A percentile compares a stretch with the other conserved stretches of the same genome.
These are phyloP conservation scores for Nesoenas mayeri DNA, from an alignment of 2,113 vertebrate genomes.

Conservation along the genomic window DNA sequence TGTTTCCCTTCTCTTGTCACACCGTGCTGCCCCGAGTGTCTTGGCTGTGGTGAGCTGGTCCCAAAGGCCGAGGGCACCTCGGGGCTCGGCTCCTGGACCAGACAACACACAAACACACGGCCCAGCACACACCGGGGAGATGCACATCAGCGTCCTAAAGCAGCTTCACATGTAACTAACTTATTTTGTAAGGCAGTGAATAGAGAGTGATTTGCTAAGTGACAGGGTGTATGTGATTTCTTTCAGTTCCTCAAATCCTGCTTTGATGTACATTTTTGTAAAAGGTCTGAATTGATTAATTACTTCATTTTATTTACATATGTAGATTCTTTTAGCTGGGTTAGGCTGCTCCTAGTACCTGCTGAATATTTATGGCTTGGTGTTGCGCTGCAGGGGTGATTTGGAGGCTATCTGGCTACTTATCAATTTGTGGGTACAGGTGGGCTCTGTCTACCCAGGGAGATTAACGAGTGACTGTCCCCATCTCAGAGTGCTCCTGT, in stretches of 20 bases:
- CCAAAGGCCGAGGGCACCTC: accelerated
- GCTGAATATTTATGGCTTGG: background rate
- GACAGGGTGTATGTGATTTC: background rate
- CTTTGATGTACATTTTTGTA: background rate
- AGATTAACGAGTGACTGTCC: background rate
- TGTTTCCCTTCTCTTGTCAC: background rate
- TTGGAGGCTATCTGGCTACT: background rate
- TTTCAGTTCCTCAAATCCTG: background rate
- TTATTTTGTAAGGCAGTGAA: background rate
- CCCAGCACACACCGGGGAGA: background rate
- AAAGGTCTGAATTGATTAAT: background rate
- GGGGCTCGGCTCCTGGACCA: background rate
- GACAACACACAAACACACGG: background rate
- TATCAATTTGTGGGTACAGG: background rate
- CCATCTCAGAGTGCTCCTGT: background rate
- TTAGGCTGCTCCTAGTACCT: background rate
- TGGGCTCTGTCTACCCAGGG: background rate
- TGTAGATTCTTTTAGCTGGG: background rate
- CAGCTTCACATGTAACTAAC: background rate
- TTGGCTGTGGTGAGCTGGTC: background rate
- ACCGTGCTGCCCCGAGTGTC: background rate
- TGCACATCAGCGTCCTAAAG: background rate
- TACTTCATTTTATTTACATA: background rate
- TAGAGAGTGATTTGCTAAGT: background rate
- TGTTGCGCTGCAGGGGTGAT: background rate